These are phyloP conservation scores for Cossypha caffra DNA, from an alignment of 2,797 vertebrate species.

Conservation along the genomic window DNA sequence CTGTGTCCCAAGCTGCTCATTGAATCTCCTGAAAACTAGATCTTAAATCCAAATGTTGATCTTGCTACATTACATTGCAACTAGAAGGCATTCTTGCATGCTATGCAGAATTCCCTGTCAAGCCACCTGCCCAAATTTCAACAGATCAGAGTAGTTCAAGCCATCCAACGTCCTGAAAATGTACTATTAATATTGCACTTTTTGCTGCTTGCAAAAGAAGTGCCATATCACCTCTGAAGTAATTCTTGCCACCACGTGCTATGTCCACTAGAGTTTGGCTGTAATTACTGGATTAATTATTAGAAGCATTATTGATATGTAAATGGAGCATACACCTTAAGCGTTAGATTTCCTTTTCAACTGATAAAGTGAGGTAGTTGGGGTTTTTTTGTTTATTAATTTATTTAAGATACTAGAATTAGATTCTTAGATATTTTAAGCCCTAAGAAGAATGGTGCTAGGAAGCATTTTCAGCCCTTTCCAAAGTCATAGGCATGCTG, in stretches of 20 bases:
- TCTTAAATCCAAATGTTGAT: neutral
- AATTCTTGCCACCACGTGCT: neutral
- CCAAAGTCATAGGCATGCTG: neutral
- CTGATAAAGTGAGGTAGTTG: neutral
- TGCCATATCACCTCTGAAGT: neutral
- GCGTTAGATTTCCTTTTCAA: neutral
- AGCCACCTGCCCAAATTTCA: neutral
- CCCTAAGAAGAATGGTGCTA: neutral
- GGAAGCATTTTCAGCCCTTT: neutral
- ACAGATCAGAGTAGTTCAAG: neutral
- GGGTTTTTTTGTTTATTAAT: neutral
- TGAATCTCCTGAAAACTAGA: neutral
- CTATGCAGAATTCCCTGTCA: neutral
- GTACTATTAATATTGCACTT: neutral
- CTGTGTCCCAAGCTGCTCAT: neutral
- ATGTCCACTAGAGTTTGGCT: neutral
- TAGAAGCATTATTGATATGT: neutral
- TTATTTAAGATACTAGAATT: neutral
- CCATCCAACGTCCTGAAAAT: neutral
- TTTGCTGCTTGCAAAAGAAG: neutral
- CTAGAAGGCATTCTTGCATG: neutral
- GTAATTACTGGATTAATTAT: neutral
- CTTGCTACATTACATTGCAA: neutral
- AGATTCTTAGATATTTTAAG: neutral
- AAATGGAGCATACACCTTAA: neutral